phyloP scores from a whole-genome alignment of 2,113 vertebrate genomes.

The Pogona vitticeps region DNA sequence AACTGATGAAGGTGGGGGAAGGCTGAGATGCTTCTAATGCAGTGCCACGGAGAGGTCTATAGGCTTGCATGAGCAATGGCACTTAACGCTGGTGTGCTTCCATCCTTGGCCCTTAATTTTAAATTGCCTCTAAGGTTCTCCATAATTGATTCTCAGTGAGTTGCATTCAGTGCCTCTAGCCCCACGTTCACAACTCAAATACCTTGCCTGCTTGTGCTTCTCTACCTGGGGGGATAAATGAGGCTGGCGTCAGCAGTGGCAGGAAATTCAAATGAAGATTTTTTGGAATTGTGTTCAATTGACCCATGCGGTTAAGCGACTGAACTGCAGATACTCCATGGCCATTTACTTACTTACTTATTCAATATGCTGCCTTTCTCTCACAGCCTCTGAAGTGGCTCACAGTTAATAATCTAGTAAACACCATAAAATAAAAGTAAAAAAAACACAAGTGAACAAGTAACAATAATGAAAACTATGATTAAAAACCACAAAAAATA shows the following conservation, averaged over 20 bases:
- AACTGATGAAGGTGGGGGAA: slow-evolving; percentile 56
- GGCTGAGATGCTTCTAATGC: slow-evolving; percentile 18
- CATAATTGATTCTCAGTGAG: slow-evolving; percentile 47
- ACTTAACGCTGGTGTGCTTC: slow-evolving; percentile 27
- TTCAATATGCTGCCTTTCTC: no score
- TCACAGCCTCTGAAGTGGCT: no score
- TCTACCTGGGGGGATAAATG: no score
- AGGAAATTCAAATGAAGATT: background rate
- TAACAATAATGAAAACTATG: no score
- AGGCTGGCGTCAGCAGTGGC: background rate
- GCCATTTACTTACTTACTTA: no score
- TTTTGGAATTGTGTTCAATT: background rate
- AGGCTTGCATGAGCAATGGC: slow-evolving; percentile 50
- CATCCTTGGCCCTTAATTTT: slow-evolving; percentile 8
- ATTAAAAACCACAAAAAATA: no score
- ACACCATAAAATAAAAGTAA: no score
- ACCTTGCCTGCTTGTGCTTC: no score
- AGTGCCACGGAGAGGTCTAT: background rate
- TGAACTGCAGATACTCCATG: background rate
- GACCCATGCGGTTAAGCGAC: background rate
- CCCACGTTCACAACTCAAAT: background rate
- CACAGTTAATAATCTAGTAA: no score
- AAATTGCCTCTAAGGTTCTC: slow-evolving; percentile 48
- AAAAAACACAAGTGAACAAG: no score
- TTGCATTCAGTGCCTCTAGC: slow-evolving; percentile 3